Evolutionary conservation across 2,888 invertebrate genomes (phyloP).

Genomic region (Phortica magna): DNA sequence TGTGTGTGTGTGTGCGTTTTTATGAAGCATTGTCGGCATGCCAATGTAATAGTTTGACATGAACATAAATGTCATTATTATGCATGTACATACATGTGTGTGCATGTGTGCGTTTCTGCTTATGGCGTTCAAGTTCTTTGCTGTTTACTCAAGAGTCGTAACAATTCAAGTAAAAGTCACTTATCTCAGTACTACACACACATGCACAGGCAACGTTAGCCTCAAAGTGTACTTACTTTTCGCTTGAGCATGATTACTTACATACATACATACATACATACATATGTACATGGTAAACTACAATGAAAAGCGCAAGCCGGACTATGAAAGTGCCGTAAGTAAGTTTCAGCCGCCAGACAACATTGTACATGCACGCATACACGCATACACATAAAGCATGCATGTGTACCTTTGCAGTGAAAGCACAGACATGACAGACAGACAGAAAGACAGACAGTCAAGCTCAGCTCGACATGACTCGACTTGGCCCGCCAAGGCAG

Average conservation of each 20-base stretch:
- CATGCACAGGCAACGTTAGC: background rate
- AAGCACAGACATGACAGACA: background rate
- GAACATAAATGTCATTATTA: slow-evolving; percentile 36
- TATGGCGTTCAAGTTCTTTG: slow-evolving; percentile 1
- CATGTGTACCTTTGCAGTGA: too few relatives aligned
- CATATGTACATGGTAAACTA: too few relatives aligned
- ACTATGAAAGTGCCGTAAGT: background rate
- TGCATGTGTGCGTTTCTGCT: slow-evolving; percentile 1
- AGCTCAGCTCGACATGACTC: background rate
- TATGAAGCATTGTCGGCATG: background rate
- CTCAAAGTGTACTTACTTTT: background rate
- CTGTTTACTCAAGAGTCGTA: slow-evolving; percentile 24
- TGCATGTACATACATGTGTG: background rate
- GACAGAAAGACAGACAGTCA: background rate
- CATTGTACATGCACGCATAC: background rate
- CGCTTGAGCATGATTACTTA: background rate
- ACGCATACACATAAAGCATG: background rate
- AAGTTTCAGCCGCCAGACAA: slow-evolving; percentile 4
- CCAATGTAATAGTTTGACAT: slow-evolving; percentile 21
- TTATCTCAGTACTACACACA: slow-evolving; percentile 5
- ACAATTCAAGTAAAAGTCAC: slow-evolving; percentile 33
- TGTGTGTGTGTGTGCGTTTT: background rate
- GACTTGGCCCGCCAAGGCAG: background rate
- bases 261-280: too few relatives aligned
- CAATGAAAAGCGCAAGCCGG: slow-evolving; percentile 2